Evolutionary conservation across 2,797 vertebrate species (phyloP).

Genomic region (Hozukius guyotensis): DNA sequence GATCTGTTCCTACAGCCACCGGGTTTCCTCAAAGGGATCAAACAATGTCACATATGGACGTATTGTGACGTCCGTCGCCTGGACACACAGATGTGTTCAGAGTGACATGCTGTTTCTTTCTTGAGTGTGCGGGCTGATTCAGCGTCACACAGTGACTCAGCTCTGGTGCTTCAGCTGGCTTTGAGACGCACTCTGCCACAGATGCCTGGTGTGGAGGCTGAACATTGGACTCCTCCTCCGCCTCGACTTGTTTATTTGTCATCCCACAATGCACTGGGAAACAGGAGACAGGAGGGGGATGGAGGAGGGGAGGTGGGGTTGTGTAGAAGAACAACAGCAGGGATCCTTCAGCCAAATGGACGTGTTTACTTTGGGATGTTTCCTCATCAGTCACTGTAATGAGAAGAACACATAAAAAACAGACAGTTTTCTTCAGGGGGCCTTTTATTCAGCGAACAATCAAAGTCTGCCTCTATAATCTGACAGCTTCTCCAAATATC

Average conservation of each 20-base stretch:
- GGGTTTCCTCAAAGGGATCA: not conserved
- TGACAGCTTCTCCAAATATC: constrained; percentile 4
- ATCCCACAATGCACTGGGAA: constrained; percentile 74
- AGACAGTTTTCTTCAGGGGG: constrained; percentile 7
- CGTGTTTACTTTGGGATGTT: constrained; percentile 68
- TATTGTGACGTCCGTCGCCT: not conserved
- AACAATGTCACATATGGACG: not conserved
- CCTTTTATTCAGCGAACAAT: constrained; percentile 16
- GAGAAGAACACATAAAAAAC: constrained; percentile 33
- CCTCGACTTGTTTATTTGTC: constrained; percentile 69
- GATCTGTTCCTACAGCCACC: not conserved
- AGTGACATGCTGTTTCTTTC: constrained; percentile 29
- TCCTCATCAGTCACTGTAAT: constrained; percentile 60
- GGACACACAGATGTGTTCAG: constrained; percentile 43
- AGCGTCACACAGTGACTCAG: constrained; percentile 72
- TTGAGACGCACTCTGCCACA: constrained; percentile 52
- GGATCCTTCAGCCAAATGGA: constrained; percentile 72
- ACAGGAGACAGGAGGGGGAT: constrained; percentile 3
- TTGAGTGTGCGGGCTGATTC: constrained; percentile 39
- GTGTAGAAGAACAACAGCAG: constrained; percentile 68
- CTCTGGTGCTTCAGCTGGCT: constrained; percentile 61
- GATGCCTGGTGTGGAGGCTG: constrained; percentile 59
- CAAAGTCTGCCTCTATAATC: constrained; percentile 1
- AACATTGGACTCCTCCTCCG: constrained; percentile 66
- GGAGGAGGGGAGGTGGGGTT: not conserved